Base-by-base conservation (phyloP, 2,797 vertebrate species). In the Cyclopterus lumpus region DNA sequence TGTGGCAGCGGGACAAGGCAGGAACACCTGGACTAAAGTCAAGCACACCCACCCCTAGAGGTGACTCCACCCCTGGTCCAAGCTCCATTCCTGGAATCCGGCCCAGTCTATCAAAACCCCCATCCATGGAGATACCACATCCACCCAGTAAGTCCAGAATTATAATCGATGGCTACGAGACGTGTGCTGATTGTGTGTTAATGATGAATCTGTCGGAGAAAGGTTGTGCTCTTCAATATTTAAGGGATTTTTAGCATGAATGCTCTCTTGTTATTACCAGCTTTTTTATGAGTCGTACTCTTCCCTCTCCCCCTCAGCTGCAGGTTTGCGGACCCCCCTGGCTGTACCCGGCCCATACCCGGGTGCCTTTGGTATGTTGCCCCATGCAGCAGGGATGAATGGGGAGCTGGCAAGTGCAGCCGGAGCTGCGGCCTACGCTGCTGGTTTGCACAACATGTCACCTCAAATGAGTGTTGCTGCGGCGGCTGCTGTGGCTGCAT, bases 381-480 rank as follows among this genome's bases (percentile, higher is more conserved):
- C 97, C 69, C 96, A 97, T 40, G 96, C 95, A 3, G 95, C 95
- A 3, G 96, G 96, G 75, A 97, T 99, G 96, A 98, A 99, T 0
- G 97, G 97, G 28, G 97, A 99, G 55, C 88, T 99, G 84, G 97
- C 95, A 64, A 96, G 96, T 78, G 97, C 97, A 8, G 92, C 92
- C 0, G 95, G 97, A 6, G 96, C 97, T 4, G 96, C 96, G 2
- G 97, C 97, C 18, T 94, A 94, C 22, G 93, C 93, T 42, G 96
- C 97, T 61, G 95, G 97, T 67, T 94, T 99, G 8, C 97, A 98
- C 93, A 97, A 96, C 94, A 98, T 98, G 95, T 98, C 97, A 7
- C 97, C 97, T 15, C 97, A 99, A 92, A 98, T 98, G 97, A 99
- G 97, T 14, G 97, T 95, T 0, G 97, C 97, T 0, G 97, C 97